A percentile compares a stretch with the other conserved stretches of the same genome.
These are phyloP conservation scores for Uloborus plumipes DNA, from an alignment of 2,888 invertebrate species.

Conservation along the genomic window DNA sequence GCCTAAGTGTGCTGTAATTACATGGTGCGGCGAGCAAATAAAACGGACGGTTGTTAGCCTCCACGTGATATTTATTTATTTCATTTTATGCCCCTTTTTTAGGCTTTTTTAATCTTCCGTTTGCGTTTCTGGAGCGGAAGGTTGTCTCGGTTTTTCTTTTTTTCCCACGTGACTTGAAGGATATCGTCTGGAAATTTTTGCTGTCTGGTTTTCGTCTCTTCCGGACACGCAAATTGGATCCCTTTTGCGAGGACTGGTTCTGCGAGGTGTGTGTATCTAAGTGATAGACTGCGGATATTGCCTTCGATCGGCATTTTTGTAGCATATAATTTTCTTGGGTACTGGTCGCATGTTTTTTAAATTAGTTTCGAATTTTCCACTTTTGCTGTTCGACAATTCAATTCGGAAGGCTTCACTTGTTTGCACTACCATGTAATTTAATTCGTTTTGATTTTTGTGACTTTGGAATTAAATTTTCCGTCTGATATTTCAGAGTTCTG, in stretches of 20 bases:
- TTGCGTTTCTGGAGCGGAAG: not conserved
- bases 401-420: too few species aligned
- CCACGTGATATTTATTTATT: not conserved
- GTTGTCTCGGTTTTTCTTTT: slow-evolving; percentile 8
- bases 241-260: slow-evolving; percentile 1
- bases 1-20: slow-evolving; percentile 20
- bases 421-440: too few species aligned
- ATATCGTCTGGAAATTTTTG: slow-evolving; percentile 23
- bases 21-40: slow-evolving; percentile 11
- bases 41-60: slow-evolving; percentile 25
- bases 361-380: too few species aligned
- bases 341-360: not conserved
- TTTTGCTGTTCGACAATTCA: too few species aligned
- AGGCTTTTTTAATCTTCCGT: not conserved
- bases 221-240: not conserved
- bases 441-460: too few species aligned
- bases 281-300: too few species aligned
- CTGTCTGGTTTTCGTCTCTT: not conserved
- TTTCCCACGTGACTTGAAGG: slow-evolving; percentile 5
- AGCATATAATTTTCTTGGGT: not conserved
- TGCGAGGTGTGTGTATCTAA: not conserved
- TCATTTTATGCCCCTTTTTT: not conserved
- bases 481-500: too few species aligned
- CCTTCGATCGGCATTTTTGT: not conserved
- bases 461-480: too few species aligned